Conservation (phyloP, 2,113 vertebrate genomes). For the Rhodinocichla rosea region DNA sequence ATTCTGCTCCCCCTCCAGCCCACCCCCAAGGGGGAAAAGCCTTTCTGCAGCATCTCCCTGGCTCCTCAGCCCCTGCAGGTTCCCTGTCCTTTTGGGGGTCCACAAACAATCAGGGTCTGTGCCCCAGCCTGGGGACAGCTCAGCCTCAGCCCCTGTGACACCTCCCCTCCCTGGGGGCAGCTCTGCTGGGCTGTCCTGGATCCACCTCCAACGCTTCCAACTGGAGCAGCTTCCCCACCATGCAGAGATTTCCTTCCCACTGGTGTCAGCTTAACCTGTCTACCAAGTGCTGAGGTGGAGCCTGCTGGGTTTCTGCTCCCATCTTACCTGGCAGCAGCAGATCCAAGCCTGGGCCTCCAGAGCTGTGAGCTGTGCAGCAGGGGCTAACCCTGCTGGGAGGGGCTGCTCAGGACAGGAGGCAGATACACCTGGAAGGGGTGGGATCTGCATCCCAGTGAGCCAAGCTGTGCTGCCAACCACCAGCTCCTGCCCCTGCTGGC, state of each 20-base stretch:
- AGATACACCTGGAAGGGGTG: accelerated
- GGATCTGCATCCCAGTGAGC: background rate
- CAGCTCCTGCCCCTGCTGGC: accelerated
- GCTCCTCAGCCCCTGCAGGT: background rate
- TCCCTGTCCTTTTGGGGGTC: background rate
- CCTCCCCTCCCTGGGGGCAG: background rate
- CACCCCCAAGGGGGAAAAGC: background rate
- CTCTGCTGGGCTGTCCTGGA: accelerated
- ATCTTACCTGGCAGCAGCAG: background rate
- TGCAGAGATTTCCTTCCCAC: background rate
- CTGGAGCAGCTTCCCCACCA: background rate
- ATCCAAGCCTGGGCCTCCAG: background rate
- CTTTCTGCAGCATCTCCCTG: background rate
- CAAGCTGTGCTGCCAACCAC: background rate
- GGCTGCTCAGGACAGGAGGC: background rate
- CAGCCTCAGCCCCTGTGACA: background rate
- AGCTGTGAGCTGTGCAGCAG: background rate
- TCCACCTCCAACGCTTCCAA: background rate
- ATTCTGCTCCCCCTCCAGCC: background rate
- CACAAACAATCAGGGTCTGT: background rate
- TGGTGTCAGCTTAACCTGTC: accelerated
- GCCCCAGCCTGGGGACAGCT: background rate
- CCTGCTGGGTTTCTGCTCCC: background rate
- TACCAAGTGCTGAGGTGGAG: background rate
- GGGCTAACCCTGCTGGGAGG: background rate